Conservation (phyloP, 2,797 vertebrate species). For the Xyrichtys novacula region DNA sequence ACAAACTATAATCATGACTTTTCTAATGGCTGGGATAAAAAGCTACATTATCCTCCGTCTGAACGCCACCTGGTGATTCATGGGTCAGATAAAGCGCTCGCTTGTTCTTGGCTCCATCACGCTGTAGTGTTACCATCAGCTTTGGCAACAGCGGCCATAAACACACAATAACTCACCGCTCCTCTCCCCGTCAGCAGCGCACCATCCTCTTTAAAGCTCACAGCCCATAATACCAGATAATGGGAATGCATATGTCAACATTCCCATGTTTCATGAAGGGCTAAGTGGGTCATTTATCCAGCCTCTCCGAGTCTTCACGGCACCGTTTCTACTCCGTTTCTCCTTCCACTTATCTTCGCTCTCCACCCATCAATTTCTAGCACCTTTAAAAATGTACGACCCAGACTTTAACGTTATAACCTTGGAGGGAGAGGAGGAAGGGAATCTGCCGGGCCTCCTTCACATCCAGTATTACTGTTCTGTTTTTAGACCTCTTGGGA, state of each 20-base stretch:
- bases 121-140: conserved; percentile 6
- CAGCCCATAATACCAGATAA: conserved; percentile 7
- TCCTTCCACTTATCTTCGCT: conserved; percentile 28
- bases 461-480: conserved; percentile 17
- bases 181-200: background rate
- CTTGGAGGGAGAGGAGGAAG: conserved; percentile 30
- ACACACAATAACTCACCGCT: background rate
- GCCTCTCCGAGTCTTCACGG: background rate
- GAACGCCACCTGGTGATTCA: background rate
- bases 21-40: background rate
- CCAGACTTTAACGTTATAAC: conserved; percentile 31
- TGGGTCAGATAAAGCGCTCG: background rate
- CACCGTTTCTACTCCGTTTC: conserved; percentile 14
- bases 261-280: conserved; percentile 8
- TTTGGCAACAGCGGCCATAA: background rate
- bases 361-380: conserved; percentile 37
- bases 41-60: background rate
- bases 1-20: background rate
- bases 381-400: conserved; percentile 29
- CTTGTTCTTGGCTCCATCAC: background rate
- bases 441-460: conserved; percentile 27
- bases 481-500: conserved; percentile 28
- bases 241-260: conserved; percentile 13
- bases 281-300: conserved; percentile 16
- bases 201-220: background rate